Evolutionary conservation across 2,888 invertebrate genomes (phyloP), one percentile per base, ranked within the genome.

Genomic region (Plebejus anna): DNA sequence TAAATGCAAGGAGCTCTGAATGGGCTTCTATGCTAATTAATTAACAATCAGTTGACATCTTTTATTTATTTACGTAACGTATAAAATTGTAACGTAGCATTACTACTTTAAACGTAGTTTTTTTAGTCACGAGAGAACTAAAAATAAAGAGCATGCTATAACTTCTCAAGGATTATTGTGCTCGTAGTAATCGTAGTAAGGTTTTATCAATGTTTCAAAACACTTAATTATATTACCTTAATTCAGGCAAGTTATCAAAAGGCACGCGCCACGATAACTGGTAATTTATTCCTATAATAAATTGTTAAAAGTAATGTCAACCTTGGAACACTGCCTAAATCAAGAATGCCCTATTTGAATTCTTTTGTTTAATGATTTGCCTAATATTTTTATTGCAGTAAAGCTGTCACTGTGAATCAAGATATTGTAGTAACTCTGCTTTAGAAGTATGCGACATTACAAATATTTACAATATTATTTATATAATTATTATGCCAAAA

Each of bases 181-280:
- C 28, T 28, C 28, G 32, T 66, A 66, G 32, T 66, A 66, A 32
- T 66, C 66, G 66, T 66, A 36, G 66, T 66, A 66, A 66, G 28
- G 66, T 66, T 32, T 66, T 66, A 66, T 66, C 66, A 66, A 66
- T 66, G 66, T 66, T 66, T 32, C 66, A 66, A 66, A 66, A 66
- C 11, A 66, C 66, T 72, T 72, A 22, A 47, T 72, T 22, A 42
- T 47, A 47, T 72, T 4, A 42, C 47, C 73, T 73, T 73, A 73
- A 47, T 42, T 28, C 36, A 47, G 16, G 28, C 55, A 55, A 55
- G 73, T 55, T 32, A 73, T 73, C 51, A 55, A 73, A 55, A 55
- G 32, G 28, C 73, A 73, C 73, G 55, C 73, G 73, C 73, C 6
- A 55, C 51, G 73, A 73, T 73, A 73, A 55, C 13, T 55, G 32